phyloP scores from a whole-genome alignment of 2,888 invertebrate genomes.

The Chloromyia formosa region DNA sequence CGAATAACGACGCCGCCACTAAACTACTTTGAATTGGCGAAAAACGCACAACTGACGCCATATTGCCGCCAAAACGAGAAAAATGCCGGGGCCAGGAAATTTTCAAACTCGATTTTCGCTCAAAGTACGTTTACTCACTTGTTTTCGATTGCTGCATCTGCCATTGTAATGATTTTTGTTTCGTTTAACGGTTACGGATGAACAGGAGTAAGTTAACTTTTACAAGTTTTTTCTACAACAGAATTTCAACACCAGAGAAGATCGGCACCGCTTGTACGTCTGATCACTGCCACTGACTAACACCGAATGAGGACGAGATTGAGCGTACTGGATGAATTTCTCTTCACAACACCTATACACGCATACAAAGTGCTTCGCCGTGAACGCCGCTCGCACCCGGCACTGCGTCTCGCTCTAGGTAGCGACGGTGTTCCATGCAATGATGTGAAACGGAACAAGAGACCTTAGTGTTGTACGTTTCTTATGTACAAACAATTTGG shows the following conservation, averaged over 20 bases:
- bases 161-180: constrained; percentile 59
- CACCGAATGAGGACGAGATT: constrained; percentile 62
- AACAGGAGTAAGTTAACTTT: constrained; percentile 26
- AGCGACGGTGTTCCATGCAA: not conserved
- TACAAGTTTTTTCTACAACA: constrained; percentile 24
- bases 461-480: not conserved
- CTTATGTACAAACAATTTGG: not conserved
- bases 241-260: constrained; percentile 2
- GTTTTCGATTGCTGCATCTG: constrained; percentile 64
- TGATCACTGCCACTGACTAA: constrained; percentile 59
- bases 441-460: not conserved
- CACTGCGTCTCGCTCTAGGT: not conserved
- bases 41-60: constrained; percentile 52
- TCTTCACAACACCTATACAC: constrained; percentile 20
- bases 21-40: constrained; percentile 16
- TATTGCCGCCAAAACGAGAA: constrained; percentile 54
- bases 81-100: constrained; percentile 15
- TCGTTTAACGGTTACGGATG: constrained; percentile 28
- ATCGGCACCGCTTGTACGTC: constrained; percentile 53
- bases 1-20: not conserved
- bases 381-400: not conserved
- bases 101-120: constrained; percentile 28
- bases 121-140: constrained; percentile 60
- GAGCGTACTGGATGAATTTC: constrained; percentile 50
- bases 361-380: not conserved